These are phyloP conservation scores for Chamaetylas fuelleborni DNA, from an alignment of 2,113 vertebrate species.

Conservation along the genomic window DNA sequence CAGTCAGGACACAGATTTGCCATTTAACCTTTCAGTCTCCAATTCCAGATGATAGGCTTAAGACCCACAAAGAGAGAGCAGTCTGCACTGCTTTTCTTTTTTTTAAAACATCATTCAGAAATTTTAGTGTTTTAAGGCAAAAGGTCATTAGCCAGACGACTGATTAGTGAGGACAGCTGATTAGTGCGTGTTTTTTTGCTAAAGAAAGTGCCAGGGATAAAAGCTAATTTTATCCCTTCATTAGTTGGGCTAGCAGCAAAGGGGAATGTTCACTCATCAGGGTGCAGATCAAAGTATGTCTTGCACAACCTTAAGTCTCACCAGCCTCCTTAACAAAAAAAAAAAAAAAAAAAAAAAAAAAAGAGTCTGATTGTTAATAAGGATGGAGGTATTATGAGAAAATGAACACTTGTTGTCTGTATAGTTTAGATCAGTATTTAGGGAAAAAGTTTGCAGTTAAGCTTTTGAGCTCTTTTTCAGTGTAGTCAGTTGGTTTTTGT, in stretches of 20 bases:
- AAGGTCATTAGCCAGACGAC: constrained; percentile 84
- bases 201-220: constrained; percentile 86
- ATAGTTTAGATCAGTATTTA: not conserved
- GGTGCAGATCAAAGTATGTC: constrained; percentile 88
- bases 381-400: not conserved
- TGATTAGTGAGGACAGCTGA: constrained; percentile 91
- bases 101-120: constrained; percentile 70
- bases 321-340: not conserved
- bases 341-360: not conserved
- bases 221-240: constrained; percentile 92
- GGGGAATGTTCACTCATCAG: constrained; percentile 84
- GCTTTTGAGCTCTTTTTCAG: not conserved
- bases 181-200: constrained; percentile 82
- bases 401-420: not conserved
- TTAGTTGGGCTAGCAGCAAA: constrained; percentile 88
- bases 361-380: constrained; percentile 31
- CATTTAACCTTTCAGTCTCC: constrained; percentile 72
- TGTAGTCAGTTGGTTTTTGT: not conserved
- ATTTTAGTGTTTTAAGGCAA: constrained; percentile 83
- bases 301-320: constrained; percentile 73
- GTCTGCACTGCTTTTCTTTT: constrained; percentile 27
- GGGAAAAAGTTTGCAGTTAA: not conserved
- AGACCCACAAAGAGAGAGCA: constrained; percentile 51
- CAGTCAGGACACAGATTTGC: constrained; percentile 68
- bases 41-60: constrained; percentile 69